Base-by-base conservation (phyloP, 2,888 invertebrate species). In the Aspidapion aeneum region DNA sequence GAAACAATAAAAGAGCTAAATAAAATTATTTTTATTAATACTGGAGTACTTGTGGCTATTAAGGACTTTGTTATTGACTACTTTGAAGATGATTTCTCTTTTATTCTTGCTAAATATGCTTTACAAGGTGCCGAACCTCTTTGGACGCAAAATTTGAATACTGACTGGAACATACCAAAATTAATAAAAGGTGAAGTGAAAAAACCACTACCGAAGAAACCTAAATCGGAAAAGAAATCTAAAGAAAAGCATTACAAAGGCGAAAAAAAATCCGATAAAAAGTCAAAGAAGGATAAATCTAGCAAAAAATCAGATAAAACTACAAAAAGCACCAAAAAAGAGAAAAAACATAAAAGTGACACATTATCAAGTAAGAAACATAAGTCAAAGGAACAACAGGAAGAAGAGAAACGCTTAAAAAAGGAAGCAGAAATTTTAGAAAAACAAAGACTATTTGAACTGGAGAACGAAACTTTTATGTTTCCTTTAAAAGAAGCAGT, bases 11-110 rank as follows among this genome's bases (percentile, higher is more conserved):
- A 66, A 22, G 59, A 67, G n/a, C 21, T 61, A 12, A 69, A 73
- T 54, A 71, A 74, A 58, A 68, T 68, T 21, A 67, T 72, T 20
- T 74, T 76, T 58, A 58, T 77, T 17, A 77, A 76, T 64, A 73
- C 73, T 60, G 76, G 76, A 19, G 72, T 75, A 1, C 63, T 79
- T 17, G 68, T 76, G 64, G 77, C 77, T 5, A 75, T 80, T 20
- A 76, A 78, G 58, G 73, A 80, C 64, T 76, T 79, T 62, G 71
- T 79, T 49, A 75, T 77, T 68, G 78, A 79, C 64, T 78, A 78
- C 77, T 80, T 80, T 66, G 74, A 77, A 66, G 75, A 77, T 59
- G 75, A 71, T 57, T 80, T 80, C 64, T 78, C 78, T 63, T 80
- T 75, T 66, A 70, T 72, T 16, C 65, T 80, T 7, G 71, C 78